Evolutionary conservation across 1,140 invertebrate species (phyloP), one percentile per base, ranked within the genome.

Genomic region (Plectrocnemia conspersa): DNA sequence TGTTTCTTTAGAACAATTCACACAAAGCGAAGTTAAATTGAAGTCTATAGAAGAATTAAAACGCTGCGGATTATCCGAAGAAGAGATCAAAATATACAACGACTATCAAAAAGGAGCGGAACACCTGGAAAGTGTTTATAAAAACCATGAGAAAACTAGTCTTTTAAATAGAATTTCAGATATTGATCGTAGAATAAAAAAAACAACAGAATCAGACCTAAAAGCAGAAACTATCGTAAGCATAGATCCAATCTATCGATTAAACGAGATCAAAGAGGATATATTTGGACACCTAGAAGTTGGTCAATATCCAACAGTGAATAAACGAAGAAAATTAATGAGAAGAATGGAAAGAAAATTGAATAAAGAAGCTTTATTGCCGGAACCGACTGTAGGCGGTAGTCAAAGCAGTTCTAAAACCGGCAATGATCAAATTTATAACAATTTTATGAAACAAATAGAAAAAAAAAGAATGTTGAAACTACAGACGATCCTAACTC

Each of bases 211-310:
- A 13, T n/a, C n/a, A n/a, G n/a, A n/a, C n/a, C n/a, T n/a, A n/a
- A n/a, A n/a, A n/a, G n/a, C n/a, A n/a, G n/a, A n/a, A n/a, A n/a
- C n/a, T n/a, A n/a, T n/a, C n/a, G n/a, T n/a, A n/a, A n/a, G n/a
- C n/a, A 25, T 16, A 33, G 59, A 66, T 45, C 68, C 70, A 7
- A 65, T 70, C 46, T 62, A 69, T 54, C 21, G 65, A 36, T 53
- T 72, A 13, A 61, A 65, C 52, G 41, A 62, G 10, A 48, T 72
- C 35, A 65, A 69, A 47, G 44, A 63, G 40, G 50, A 68, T 40
- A 47, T 68, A 27, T 64, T 65, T 42, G 62, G 64, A 7, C 54
- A 64, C 46, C 52, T 64, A 27, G 44, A 62, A 46, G 45, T 54
- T 18, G 48, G 54, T 42, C 41, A 41, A 13, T 33, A 55, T 2